Conservation (phyloP, 92 coral and sea anemone genomes). For the Desmophyllum pertusum region DNA sequence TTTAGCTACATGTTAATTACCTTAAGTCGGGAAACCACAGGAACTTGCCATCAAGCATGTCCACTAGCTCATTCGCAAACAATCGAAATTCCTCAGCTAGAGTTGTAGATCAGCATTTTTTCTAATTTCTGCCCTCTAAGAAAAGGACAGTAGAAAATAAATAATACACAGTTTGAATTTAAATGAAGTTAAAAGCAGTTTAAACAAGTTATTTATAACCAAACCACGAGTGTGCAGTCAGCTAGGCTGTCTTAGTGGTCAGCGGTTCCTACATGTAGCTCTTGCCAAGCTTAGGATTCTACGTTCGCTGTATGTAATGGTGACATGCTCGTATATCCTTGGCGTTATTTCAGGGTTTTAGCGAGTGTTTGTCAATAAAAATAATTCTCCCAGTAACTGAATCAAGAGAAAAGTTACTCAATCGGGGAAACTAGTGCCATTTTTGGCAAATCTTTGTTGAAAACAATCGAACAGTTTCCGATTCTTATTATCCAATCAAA, state of each 20-base stretch:
- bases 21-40: constrained; percentile 82
- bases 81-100: constrained; percentile 81
- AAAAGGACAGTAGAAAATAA: not conserved
- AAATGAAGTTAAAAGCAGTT: not conserved
- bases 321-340: no score
- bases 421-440: no score
- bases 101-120: constrained; percentile 78
- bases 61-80: constrained; percentile 71
- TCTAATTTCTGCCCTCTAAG: constrained; percentile 67
- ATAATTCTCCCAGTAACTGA: not conserved
- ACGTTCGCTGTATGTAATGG: no score
- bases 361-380: not conserved
- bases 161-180: not conserved
- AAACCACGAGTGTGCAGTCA: no score
- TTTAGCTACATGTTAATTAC: constrained; percentile 21
- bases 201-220: no score
- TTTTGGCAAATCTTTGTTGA: no score
- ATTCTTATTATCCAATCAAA: no score
- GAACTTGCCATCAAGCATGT: constrained; percentile 81
- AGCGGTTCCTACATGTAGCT: no score
- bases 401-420: not conserved
- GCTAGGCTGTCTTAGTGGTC: no score
- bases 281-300: no score
- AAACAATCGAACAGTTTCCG: no score
- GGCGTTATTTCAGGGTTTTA: no score